Evolutionary conservation across 1,140 invertebrate genomes (phyloP).

Genomic region (Ceratina japonica): DNA sequence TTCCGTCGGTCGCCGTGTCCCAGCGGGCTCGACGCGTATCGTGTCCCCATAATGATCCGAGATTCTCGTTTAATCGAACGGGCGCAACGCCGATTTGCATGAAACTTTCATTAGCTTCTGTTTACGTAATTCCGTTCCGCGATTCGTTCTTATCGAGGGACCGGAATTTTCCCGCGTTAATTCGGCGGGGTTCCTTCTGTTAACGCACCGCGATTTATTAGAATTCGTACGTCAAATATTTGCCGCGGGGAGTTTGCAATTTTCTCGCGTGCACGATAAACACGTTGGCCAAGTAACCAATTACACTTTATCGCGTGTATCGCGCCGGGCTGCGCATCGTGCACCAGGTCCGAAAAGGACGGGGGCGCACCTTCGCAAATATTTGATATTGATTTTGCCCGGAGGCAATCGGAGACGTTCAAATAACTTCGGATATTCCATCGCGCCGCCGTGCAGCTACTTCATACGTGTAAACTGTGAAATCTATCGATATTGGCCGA

Average conservation of each 20-base stretch:
- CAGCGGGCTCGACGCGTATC: not conserved
- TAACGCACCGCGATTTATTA: too few relatives aligned
- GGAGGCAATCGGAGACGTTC: slow-evolving; percentile 17
- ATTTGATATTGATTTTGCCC: slow-evolving; percentile 38
- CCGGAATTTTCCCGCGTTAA: not conserved
- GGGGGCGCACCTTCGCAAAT: slow-evolving; percentile 4
- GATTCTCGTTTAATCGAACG: not conserved
- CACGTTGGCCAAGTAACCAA: not conserved
- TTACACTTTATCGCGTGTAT: slow-evolving; percentile 26
- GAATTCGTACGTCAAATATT: too few relatives aligned
- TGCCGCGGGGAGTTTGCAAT: not conserved
- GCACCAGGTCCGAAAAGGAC: not conserved
- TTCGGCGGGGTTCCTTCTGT: not conserved
- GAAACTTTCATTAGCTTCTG: too few relatives aligned
- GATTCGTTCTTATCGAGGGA: not conserved
- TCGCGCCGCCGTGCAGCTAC: not conserved
- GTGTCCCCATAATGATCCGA: not conserved
- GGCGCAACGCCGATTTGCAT: too few relatives aligned
- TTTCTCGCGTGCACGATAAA: not conserved
- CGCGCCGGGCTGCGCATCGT: not conserved
- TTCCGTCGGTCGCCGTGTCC: slow-evolving; percentile 19
- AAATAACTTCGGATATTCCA: slow-evolving; percentile 38
- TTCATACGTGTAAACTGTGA: slow-evolving; percentile 23
- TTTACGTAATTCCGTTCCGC: too few relatives aligned
- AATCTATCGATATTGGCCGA: slow-evolving; percentile 21